Conservation (phyloP, 2,888 invertebrate genomes). For the Andrena chrysosceles region DNA sequence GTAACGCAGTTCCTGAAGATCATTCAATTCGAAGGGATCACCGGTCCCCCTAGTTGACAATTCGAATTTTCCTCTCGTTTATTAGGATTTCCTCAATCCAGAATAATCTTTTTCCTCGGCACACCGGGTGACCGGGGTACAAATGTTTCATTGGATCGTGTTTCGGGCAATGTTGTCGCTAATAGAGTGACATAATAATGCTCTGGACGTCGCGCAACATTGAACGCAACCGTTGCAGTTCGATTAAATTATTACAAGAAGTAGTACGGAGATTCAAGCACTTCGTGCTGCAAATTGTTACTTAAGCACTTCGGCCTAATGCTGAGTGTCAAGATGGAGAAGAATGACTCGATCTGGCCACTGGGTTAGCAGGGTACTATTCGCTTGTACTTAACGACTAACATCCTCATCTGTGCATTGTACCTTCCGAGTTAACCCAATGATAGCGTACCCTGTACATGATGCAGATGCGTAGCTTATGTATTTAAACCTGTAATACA, state of each 20-base stretch:
- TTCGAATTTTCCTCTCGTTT: not conserved
- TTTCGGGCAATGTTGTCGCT: slow-evolving; percentile 29
- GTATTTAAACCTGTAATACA: slow-evolving; percentile 63
- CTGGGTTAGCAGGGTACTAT: slow-evolving; percentile 81
- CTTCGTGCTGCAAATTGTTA: slow-evolving; percentile 62
- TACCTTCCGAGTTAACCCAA: slow-evolving; percentile 77
- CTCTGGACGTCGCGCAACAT: slow-evolving; percentile 25
- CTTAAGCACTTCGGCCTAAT: slow-evolving; percentile 62
- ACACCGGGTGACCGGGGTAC: not conserved
- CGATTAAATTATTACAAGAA: slow-evolving; percentile 55
- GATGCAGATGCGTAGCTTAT: slow-evolving; percentile 63
- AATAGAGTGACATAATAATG: slow-evolving; percentile 34
- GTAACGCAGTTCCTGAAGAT: not conserved
- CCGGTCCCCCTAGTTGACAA: not conserved
- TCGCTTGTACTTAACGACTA: slow-evolving; percentile 81
- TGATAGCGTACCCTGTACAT: slow-evolving; percentile 64
- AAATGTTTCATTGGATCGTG: slow-evolving; percentile 39
- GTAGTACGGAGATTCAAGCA: slow-evolving; percentile 49
- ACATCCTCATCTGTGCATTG: slow-evolving; percentile 81
- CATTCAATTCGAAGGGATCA: not conserved
- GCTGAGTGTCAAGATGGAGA: slow-evolving; percentile 72
- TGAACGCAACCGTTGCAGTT: slow-evolving; percentile 43
- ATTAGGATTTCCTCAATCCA: slow-evolving; percentile 48
- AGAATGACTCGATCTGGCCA: slow-evolving; percentile 75
- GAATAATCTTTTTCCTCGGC: slow-evolving; percentile 12